Percentiles rank a stretch among this genome's conserved stretches.
Conservation (phyloP, 2,113 vertebrate genomes). For the Lagopus leucura region DNA sequence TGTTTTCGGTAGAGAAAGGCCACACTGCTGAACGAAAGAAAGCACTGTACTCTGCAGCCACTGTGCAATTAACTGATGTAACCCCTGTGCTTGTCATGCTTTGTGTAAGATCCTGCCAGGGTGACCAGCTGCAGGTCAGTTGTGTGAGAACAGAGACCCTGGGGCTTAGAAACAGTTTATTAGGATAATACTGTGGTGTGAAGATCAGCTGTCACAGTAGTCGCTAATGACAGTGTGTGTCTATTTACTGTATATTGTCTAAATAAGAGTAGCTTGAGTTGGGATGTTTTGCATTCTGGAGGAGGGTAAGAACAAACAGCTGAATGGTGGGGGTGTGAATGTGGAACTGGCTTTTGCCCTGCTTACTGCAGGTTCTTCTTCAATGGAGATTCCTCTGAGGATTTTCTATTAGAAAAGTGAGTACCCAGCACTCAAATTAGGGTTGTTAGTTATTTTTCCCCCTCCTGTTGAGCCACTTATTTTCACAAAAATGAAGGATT, state of each 20-base stretch:
- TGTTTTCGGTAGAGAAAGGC: constrained; percentile 31
- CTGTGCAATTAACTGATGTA: constrained; percentile 60
- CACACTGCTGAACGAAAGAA: constrained; percentile 15
- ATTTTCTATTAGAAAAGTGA: not conserved
- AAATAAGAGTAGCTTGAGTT: not conserved
- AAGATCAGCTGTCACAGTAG: constrained; percentile 25
- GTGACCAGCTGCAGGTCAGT: constrained; percentile 55
- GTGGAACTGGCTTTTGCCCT: not conserved
- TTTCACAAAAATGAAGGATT: not conserved
- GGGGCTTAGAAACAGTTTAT: constrained; percentile 48
- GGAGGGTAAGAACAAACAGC: not conserved
- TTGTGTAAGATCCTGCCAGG: constrained; percentile 24
- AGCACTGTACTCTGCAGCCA: constrained; percentile 9
- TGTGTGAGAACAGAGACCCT: constrained; percentile 32
- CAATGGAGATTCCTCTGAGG: not conserved
- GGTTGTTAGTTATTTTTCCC: not conserved
- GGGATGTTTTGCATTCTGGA: not conserved
- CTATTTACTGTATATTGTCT: not conserved
- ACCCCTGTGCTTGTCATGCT: constrained; percentile 41
- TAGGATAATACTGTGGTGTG: constrained; percentile 58
- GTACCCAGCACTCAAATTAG: not conserved
- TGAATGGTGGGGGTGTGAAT: not conserved
- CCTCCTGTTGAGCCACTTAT: not conserved
- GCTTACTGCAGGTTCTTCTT: not conserved
- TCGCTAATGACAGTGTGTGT: not conserved